A percentile compares a stretch with the other conserved stretches of the same genome.
Conservation (phyloP, 2,888 invertebrate genomes). For the Dryomyza anilis region DNA sequence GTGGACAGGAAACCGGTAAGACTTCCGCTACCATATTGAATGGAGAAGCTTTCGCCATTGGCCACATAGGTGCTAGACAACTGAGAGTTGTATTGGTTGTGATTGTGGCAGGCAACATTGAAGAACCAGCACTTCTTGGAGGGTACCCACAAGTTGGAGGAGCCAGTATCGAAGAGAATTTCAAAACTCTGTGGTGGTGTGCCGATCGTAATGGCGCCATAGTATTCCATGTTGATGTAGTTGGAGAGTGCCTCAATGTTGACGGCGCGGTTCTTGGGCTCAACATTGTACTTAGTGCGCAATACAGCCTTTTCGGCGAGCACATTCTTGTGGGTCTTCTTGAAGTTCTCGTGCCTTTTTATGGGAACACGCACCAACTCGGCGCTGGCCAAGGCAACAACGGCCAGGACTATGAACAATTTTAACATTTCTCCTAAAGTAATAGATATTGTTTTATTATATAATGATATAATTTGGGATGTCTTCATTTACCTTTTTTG, state of each 20-base stretch:
- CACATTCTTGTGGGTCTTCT: constrained; percentile 28
- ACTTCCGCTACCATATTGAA: constrained; percentile 94
- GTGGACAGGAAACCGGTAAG: constrained; percentile 92
- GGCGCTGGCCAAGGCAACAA: constrained; percentile 30
- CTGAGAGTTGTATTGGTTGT: constrained; percentile 90
- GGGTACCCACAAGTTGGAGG: constrained; percentile 98
- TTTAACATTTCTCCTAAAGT: constrained; percentile 29
- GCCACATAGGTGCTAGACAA: constrained; percentile 79
- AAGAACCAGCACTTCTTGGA: constrained; percentile 90
- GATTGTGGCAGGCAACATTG: constrained; percentile 92
- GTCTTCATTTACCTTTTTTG: background rate
- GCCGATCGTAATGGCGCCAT: constrained; percentile 75
- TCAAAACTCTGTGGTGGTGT: constrained; percentile 88
- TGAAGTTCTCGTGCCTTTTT: constrained; percentile 32
- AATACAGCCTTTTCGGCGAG: constrained; percentile 34
- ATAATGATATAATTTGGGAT: background rate
- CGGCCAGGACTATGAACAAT: constrained; percentile 23
- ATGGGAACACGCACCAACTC: constrained; percentile 32
- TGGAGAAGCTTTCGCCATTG: constrained; percentile 89
- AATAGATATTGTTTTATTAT: background rate
- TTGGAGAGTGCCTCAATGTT: constrained; percentile 34
- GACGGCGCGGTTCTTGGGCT: background rate
- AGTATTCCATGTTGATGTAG: constrained; percentile 41
- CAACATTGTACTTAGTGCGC: background rate
- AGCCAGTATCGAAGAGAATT: constrained; percentile 87